Evolutionary conservation across 2,888 invertebrate species (phyloP).

Genomic region (Tenthredo livida): DNA sequence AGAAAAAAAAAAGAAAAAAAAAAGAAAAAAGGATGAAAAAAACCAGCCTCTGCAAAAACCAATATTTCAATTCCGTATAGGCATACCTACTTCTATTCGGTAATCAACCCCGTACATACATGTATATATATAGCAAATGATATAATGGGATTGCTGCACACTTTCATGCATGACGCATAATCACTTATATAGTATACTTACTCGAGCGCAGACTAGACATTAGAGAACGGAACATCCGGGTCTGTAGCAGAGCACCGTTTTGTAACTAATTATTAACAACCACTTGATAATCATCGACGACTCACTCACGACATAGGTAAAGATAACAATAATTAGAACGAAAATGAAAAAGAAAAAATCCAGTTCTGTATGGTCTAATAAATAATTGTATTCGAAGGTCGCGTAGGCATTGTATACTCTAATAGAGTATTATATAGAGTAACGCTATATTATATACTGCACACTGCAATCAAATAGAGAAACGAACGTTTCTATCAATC

Average conservation of each 20-base stretch:
- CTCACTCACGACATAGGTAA: background rate
- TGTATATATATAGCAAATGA: background rate
- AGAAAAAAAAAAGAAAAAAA: background rate
- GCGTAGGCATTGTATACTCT: too few species aligned
- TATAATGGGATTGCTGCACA: background rate
- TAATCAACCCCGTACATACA: background rate
- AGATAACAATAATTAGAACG: background rate
- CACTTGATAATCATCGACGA: background rate
- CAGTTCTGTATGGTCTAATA: background rate
- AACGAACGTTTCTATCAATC: background rate
- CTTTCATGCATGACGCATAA: constrained; percentile 5
- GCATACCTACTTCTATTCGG: background rate
- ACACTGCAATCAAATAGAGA: background rate
- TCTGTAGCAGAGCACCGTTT: background rate
- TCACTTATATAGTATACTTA: background rate
- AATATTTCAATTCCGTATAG: background rate
- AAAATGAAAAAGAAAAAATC: background rate
- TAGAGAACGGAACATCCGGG: background rate
- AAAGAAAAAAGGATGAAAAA: background rate
- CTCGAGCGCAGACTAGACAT: background rate
- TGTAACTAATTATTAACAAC: background rate
- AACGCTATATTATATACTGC: background rate
- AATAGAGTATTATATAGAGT: too few species aligned
- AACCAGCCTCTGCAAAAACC: background rate
- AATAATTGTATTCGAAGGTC: background rate